Conservation (phyloP, 2,888 invertebrate genomes). For the Hecatera dysodea region DNA sequence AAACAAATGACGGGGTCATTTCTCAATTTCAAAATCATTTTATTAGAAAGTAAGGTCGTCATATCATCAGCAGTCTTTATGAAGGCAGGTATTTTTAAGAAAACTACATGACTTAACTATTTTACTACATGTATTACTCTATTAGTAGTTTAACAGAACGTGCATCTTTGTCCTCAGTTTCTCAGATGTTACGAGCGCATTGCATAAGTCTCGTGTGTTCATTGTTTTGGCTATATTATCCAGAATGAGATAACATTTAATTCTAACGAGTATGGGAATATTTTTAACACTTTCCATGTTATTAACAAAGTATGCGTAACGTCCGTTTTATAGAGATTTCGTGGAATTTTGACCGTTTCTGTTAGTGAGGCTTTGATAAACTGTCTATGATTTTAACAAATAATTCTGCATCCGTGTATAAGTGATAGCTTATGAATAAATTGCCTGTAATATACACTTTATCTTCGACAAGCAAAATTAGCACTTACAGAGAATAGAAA, state of each 20-base stretch:
- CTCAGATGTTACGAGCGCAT: constrained; percentile 70
- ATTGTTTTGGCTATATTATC: constrained; percentile 83
- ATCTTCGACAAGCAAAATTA: constrained; percentile 8
- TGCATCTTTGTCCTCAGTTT: constrained; percentile 64
- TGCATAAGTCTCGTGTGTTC: constrained; percentile 70
- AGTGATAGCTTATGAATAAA: constrained; percentile 51
- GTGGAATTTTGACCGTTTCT: constrained; percentile 37
- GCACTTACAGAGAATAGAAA: constrained; percentile 15
- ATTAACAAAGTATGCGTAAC: constrained; percentile 48
- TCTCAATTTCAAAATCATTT: constrained; percentile 38
- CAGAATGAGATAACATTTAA: constrained; percentile 84
- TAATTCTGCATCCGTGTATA: constrained; percentile 50
- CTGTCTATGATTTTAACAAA: constrained; percentile 27
- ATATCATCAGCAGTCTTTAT: constrained; percentile 36
- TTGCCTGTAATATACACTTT: constrained; percentile 8
- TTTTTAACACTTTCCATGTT: constrained; percentile 80
- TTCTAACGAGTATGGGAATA: constrained; percentile 83
- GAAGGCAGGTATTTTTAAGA: constrained; percentile 33
- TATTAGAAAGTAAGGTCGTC: constrained; percentile 55
- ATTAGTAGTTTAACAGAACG: constrained; percentile 57
- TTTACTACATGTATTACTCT: constrained; percentile 49
- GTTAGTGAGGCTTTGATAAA: constrained; percentile 41
- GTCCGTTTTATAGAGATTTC: constrained; percentile 37
- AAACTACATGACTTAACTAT: constrained; percentile 52
- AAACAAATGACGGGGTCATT: constrained; percentile 24